Evolutionary conservation across 2,113 vertebrate species (phyloP), one percentile per base, ranked within the genome.

Genomic region (Coregonus clupeaformis): DNA sequence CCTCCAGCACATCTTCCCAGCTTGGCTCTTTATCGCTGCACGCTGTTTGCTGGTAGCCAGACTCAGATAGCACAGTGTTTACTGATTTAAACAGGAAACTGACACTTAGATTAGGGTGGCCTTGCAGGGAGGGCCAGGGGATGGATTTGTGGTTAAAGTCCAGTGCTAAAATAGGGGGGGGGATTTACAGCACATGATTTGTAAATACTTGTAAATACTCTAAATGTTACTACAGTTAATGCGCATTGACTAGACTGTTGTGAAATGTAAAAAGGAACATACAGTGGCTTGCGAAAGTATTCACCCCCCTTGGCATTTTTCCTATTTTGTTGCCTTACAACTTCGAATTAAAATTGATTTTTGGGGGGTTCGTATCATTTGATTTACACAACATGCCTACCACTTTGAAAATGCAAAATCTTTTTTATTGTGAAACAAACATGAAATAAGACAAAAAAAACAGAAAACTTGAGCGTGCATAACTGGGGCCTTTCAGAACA

Each of bases 11-110:
- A 3, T 74, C 66, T 5, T 32, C 60, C 77, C 22, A 27, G 42
- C 32, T 42, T 29, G 49, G 29, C 57, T 32, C 25, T 80, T 84
- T 89, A 91, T 89, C 86, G 73, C 77, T 14, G 47, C 30, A 69
- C 64, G 75, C 84, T 74, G 71, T 78, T 72, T 85, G 81, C 73
- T 85, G 82, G 79, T 79, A 77, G 84, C 89, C 74, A 70, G 67
- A 77, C 83, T 83, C 63, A 68, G 84, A 88, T 89, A 90, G 88
- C 30, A 68, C 77, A 71, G 75, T 91, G 90, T 93, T 93, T 92
- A 90, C 88, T 86, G 84, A 91, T 87, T 69, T 74, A 59, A 52
- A 65, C 85, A 81, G 89, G 85, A 91, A 89, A 84, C 86, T 79
- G 77, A 80, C 75, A 71, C 79, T 90, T 71, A 85, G 80, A 74